Base-by-base conservation (phyloP, 2,797 vertebrate genomes). In the Sebastes hubbsi region DNA sequence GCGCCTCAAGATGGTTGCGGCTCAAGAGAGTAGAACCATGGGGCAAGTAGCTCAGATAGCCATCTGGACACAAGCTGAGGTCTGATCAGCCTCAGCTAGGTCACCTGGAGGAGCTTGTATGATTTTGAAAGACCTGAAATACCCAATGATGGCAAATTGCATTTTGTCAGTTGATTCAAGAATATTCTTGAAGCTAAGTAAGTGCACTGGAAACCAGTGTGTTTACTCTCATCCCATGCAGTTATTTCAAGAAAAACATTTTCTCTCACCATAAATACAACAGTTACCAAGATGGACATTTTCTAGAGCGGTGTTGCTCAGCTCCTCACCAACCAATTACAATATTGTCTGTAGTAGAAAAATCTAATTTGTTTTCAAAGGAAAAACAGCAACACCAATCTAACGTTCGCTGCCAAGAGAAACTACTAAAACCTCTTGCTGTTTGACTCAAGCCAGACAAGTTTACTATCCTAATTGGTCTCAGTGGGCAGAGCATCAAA, bases 391-490 rank as follows among this genome's bases (percentile, higher is more conserved):
- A 81, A 73, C 75, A 83, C n/a, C 30, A 63, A 46, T 13, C 32
- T 72, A 25, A 16, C 3, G 59, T 24, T 69, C 36, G 38, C 73
- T 89, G 85, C 88, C 86, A 91, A 86, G 70, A 84, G 11, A 80
- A 81, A 81, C 52, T 34, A 70, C 75, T 62, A 77, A 90, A 91
- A 82, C 34, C 61, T 52, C 54, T 79, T 18, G 12, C 69, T 70
- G 80, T 84, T 78, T 82, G 77, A 84, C 75, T 80, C 56, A 52
- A 83, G 84, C 77, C 80, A 82, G 87, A 90, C 81, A 72, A 81
- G 71, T 89, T 88, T 87, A 78, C 63, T 77, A 36, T 81, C 54
- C 69, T 91, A 93, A 94, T 90, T 91, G 86, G 86, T 88, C 84
- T 91, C 87, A 70, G 71, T 74, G 86, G 86, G 80, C 75, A 78